Percentiles rank a stretch among this genome's conserved stretches.
Evolutionary conservation across 2,797 vertebrate genomes (phyloP).

Genomic region (Sebastes goodei): DNA sequence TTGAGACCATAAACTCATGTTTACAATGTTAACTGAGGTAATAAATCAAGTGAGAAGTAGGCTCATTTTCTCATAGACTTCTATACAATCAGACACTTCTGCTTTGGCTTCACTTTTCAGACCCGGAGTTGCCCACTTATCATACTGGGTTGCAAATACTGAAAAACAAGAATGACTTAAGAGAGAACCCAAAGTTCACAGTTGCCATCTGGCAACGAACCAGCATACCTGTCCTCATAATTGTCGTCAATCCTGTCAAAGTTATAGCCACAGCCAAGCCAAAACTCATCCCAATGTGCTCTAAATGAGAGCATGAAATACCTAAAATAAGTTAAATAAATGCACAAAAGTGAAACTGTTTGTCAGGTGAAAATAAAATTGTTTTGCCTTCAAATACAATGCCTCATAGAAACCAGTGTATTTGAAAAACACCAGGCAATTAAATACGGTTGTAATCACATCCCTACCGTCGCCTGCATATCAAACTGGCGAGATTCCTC

Average conservation of each 20-base stretch:
- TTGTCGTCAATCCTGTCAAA: neutral
- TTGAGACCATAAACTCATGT: too few relatives aligned
- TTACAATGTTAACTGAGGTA: too few relatives aligned
- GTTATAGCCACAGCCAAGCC: neutral
- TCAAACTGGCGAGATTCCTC: constrained; percentile 16
- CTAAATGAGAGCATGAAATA: neutral
- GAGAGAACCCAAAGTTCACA: neutral
- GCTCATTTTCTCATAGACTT: fast-evolving
- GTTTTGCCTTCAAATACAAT: neutral
- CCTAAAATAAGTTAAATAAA: neutral
- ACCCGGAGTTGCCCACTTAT: too few relatives aligned
- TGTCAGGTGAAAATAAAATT: neutral
- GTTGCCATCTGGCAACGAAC: neutral
- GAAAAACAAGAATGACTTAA: neutral
- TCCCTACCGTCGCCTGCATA: neutral
- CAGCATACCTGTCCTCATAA: neutral
- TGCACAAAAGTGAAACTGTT: neutral
- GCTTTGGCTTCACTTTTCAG: too few relatives aligned
- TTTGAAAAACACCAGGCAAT: constrained; percentile 8
- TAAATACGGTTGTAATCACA: neutral
- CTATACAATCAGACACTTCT: too few relatives aligned
- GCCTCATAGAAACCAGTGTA: neutral
- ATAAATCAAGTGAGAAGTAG: too few relatives aligned
- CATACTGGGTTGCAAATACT: too few relatives aligned
- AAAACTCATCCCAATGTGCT: neutral